These are phyloP conservation scores for Vollenhovia emeryi DNA, from an alignment of 1,140 invertebrate genomes.

Conservation along the genomic window DNA sequence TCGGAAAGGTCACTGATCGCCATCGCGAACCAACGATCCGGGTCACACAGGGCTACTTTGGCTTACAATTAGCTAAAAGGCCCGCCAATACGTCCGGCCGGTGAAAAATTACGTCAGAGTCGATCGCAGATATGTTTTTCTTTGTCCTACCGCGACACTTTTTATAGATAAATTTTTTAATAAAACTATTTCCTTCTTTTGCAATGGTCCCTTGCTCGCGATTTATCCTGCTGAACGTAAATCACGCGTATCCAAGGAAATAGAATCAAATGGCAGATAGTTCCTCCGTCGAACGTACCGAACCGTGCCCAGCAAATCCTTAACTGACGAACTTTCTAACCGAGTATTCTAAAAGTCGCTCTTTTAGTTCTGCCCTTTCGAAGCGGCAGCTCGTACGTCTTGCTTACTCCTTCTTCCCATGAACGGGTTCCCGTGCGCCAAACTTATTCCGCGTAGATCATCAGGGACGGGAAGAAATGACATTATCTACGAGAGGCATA, in stretches of 20 bases:
- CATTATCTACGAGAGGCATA: constrained; percentile 44
- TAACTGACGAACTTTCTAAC: constrained; percentile 44
- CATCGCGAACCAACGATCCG: constrained; percentile 11
- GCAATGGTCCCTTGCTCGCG: no score
- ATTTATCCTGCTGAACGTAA: not conserved
- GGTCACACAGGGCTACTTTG: not conserved
- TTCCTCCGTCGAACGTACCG: not conserved
- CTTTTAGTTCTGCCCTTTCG: constrained; percentile 38
- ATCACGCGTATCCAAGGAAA: not conserved
- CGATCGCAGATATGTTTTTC: not conserved
- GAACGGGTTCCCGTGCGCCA: constrained; percentile 23
- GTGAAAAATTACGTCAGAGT: constrained; percentile 38
- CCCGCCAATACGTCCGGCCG: not conserved
- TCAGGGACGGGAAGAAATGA: constrained; percentile 46
- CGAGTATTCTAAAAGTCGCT: constrained; percentile 45
- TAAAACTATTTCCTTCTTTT: not conserved
- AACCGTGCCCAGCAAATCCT: constrained; percentile 34
- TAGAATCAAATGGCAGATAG: constrained; percentile 22
- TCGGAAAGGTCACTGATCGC: constrained; percentile 56
- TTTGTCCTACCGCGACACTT: not conserved
- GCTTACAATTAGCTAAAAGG: not conserved
- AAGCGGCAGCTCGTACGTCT: constrained; percentile 35
- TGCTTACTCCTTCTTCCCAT: constrained; percentile 19
- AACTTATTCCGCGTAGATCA: constrained; percentile 55
- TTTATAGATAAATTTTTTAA: not conserved